phyloP scores from a whole-genome alignment of 2,888 invertebrate genomes.

The Apodemia zela region DNA sequence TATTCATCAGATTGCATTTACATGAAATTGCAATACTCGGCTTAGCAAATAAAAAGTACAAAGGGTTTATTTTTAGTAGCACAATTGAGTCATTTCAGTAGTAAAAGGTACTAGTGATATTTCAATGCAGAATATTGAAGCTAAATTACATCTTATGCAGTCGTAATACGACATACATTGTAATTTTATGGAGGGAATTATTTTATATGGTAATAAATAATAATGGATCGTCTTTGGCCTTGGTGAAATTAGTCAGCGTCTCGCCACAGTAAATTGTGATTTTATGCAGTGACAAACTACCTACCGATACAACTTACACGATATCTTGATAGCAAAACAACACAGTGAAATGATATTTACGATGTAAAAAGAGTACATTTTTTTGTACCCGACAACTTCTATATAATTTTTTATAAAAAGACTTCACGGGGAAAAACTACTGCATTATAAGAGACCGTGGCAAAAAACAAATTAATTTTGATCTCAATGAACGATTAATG shows the following conservation, averaged over 20 bases:
- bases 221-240: conserved; percentile 74
- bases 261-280: conserved; percentile 43
- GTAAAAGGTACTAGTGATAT: conserved; percentile 59
- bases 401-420: neutral
- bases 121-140: conserved; percentile 37
- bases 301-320: conserved; percentile 26
- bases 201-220: conserved; percentile 74
- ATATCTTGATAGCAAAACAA: conserved; percentile 10
- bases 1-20: conserved; percentile 29
- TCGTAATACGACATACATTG: conserved; percentile 43
- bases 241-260: conserved; percentile 71
- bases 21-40: conserved; percentile 39
- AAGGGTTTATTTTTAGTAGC: conserved; percentile 58
- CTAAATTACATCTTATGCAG: conserved; percentile 42
- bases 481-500: too few species aligned
- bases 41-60: conserved; percentile 35
- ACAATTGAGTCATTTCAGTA: conserved; percentile 57
- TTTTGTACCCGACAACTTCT: neutral
- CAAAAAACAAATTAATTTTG: too few species aligned
- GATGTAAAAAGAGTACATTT: neutral
- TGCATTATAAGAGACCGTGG: neutral
- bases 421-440: neutral
- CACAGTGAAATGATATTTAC: neutral
- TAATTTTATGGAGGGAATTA: conserved; percentile 38
- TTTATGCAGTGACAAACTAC: conserved; percentile 33